Evolutionary conservation across 1,140 invertebrate species (phyloP), one percentile per base, ranked within the genome.

Genomic region (Philaenus spumarius): DNA sequence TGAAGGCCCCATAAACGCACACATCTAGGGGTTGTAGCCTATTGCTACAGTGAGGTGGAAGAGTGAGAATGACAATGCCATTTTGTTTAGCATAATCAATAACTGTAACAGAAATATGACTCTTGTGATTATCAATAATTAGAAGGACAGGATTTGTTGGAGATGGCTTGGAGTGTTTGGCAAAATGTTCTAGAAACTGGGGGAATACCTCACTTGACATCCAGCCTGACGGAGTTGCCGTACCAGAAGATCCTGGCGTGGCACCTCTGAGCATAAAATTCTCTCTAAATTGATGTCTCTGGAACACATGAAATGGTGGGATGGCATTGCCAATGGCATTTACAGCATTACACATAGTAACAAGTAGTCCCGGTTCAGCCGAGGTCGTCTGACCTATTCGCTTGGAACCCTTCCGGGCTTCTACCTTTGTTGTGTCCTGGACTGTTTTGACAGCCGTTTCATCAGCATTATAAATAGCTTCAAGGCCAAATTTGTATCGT

Each of bases 391-490:
- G 20, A 30, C 67, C 67, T 12, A 68, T 61, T 58, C 65, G 65
- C 39, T 65, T 68, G 7, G 26, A 15, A 4, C 56, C 47, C 59
- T 37, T 63, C 3, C 2, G 22, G 30, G 66, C 63, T 20, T 68
- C 12, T 40, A 67, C 48, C 37, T 64, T 68, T 19, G 40, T 35
- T 14, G 64, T 35, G 17, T 64, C 66, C 24, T 66, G 63, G 14
- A 71, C 69, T 24, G 67, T 69, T 9, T 64, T 71, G 15, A 65
- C 20, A 7, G 65, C 67, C 6, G 60, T 69, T 43, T 70, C 65
- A 59, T 46, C 43, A 9, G 17, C 17, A 46, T 46, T 46, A 19
- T 15, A 46, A 15, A 19, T 46, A 20, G 14, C 20, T 9, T 46
- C 14, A 9, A 15, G 43, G 6, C 20, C 14, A 46, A 46, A 46